Evolutionary conservation across 2,888 invertebrate genomes (phyloP), one percentile per base, ranked within the genome.

Genomic region (Crepidodera aurea): DNA sequence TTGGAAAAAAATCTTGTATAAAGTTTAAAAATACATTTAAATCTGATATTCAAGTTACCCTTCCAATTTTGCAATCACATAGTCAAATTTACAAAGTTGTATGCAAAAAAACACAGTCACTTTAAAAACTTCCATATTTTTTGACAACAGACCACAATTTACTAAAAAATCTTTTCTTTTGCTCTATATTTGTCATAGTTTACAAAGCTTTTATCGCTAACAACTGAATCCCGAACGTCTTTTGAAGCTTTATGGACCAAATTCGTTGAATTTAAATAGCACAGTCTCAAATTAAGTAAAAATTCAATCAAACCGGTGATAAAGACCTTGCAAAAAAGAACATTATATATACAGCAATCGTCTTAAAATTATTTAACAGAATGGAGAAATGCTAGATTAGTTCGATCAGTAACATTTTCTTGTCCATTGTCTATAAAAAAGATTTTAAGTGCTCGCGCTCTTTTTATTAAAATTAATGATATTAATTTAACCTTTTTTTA

Each of bases 31-130:
- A 53, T 62, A 58, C 12, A 50, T 51, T 29, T 54, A 15, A 15
- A 37, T 55, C 51, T 50, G 54, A 62, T 62, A 53, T 54, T 56
- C 40, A 42, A 51, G 22, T 27, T 59, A 56, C 56, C 59, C 46
- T 64, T 59, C 48, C 8, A 55, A 18, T 40, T 40, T 40, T 40
- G 40, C 18, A 18, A 40, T 40, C 40, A 40, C 40, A 40, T 40
- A n/a, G 16, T 32, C 12, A 34, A 53, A 15, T 39, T 25, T 53
- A 53, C 51, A 37, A 27, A 29, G 51, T 37, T 19, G 34, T 29
- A 10, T 42, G 19, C n/a, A 40, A 40, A 7, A n/a, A 34, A 12
- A 37, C 22, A 34, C 12, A 34, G 34, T 34, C 12, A 13, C 10
- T 29, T 34, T 34, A 34, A 34, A 34, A 34, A 34, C n/a, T n/a